Conservation (phyloP, 2,113 vertebrate genomes). For the Nannobrachium achirus region DNA sequence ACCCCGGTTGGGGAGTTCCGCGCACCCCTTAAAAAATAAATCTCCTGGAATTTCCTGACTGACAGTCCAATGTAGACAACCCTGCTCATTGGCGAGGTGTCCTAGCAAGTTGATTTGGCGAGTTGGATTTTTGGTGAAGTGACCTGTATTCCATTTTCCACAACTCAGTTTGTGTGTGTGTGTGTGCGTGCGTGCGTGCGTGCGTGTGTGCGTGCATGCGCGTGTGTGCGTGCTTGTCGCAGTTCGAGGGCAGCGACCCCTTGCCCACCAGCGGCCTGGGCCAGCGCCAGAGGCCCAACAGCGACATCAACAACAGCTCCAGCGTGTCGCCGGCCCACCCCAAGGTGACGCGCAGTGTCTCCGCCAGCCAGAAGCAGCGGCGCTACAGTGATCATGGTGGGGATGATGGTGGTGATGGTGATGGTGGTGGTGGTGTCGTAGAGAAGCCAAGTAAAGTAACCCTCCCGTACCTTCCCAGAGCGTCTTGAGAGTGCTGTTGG, state of each 20-base stretch:
- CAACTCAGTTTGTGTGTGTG: slow-evolving; percentile 8
- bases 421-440: slow-evolving; percentile 67
- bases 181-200: neutral
- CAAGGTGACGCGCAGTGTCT: slow-evolving; percentile 97
- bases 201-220: slow-evolving; percentile 5
- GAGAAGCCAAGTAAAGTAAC: slow-evolving; percentile 79
- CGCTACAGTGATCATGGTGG: slow-evolving; percentile 98
- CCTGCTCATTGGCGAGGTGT: too few relatives aligned
- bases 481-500: slow-evolving; percentile 70
- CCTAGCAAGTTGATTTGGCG: too few relatives aligned
- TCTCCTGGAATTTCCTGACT: too few relatives aligned
- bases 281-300: slow-evolving; percentile 92
- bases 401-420: slow-evolving; percentile 68
- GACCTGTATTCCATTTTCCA: too few relatives aligned
- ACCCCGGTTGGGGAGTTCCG: too few relatives aligned
- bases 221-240: neutral
- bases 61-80: too few relatives aligned
- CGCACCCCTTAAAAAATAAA: too few relatives aligned
- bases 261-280: slow-evolving; percentile 88
- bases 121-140: too few relatives aligned
- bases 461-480: slow-evolving; percentile 48
- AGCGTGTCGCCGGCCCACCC: slow-evolving; percentile 94
- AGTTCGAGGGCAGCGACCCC: slow-evolving; percentile 96
- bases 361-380: slow-evolving; percentile 96
- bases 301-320: slow-evolving; percentile 96